A percentile compares a stretch with the other conserved stretches of the same genome.
Evolutionary conservation across 2,888 invertebrate genomes (phyloP).

Genomic region (Kuschelorhynchus macadamiae): DNA sequence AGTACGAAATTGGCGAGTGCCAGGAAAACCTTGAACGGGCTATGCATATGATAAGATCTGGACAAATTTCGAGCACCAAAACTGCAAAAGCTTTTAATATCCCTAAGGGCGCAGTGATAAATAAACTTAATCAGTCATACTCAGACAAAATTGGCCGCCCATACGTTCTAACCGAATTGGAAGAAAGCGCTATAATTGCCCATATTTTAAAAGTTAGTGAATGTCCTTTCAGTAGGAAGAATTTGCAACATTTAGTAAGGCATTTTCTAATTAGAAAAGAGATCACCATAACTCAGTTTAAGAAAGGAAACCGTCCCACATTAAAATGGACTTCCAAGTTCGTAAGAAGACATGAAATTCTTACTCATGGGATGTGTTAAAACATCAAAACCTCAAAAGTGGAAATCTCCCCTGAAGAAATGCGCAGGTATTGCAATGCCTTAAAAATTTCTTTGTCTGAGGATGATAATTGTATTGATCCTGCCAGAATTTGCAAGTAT

Average conservation of each 20-base stretch:
- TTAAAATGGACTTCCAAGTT: constrained; percentile 9
- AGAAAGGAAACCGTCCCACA: constrained; percentile 1
- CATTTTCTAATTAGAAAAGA: background rate
- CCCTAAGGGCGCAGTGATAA: constrained; percentile 1
- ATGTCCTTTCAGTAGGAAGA: constrained; percentile 1
- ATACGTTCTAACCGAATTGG: background rate
- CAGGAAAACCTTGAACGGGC: too few relatives aligned
- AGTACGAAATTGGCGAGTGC: too few relatives aligned
- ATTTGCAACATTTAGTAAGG: constrained; percentile 13
- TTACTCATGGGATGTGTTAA: constrained; percentile 5
- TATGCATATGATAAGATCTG: background rate
- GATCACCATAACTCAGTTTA: background rate
- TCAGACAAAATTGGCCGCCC: background rate
- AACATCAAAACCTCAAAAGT: constrained; percentile 8
- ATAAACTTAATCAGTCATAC: background rate
- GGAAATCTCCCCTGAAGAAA: constrained; percentile 1
- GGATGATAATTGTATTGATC: background rate
- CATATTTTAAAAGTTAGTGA: constrained; percentile 7
- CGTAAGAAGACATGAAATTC: background rate
- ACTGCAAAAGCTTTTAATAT: constrained; percentile 6
- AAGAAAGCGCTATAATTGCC: constrained; percentile 3
- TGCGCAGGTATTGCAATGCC: background rate
- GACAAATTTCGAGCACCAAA: background rate
- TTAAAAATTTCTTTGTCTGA: background rate
- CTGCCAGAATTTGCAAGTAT: background rate